Conservation (phyloP, 1,140 invertebrate species). For the Drosophila setifemur region DNA sequence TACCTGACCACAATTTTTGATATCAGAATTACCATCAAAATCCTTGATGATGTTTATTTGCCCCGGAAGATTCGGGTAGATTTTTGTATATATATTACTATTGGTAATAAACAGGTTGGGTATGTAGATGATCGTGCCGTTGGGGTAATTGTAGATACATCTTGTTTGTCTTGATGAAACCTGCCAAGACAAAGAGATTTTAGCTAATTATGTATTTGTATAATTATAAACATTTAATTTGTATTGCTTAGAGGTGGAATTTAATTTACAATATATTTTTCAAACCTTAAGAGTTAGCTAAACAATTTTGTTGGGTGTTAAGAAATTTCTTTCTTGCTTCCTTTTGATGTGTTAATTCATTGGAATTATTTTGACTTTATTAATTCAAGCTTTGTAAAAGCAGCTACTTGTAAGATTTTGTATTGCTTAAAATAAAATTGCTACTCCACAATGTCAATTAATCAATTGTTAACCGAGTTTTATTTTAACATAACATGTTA, state of each 20-base stretch:
- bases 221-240: too few relatives aligned
- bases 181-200: slow-evolving; percentile 55
- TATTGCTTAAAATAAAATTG: too few relatives aligned
- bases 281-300: too few relatives aligned
- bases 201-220: slow-evolving; percentile 68
- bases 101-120: slow-evolving; percentile 6
- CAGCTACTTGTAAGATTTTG: too few relatives aligned
- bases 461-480: too few relatives aligned
- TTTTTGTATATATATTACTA: background rate
- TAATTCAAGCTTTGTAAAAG: too few relatives aligned
- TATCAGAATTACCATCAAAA: slow-evolving; percentile 16
- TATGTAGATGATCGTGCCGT: slow-evolving; percentile 69
- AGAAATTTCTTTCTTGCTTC: too few relatives aligned
- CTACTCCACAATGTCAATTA: too few relatives aligned
- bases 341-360: too few relatives aligned
- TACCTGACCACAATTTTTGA: slow-evolving; percentile 16
- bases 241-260: slow-evolving; percentile 71
- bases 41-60: slow-evolving; percentile 52
- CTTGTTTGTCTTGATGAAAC: slow-evolving; percentile 62
- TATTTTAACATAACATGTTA: too few relatives aligned
- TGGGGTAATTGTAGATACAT: slow-evolving; percentile 68
- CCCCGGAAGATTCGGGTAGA: slow-evolving; percentile 50
- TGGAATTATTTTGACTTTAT: too few relatives aligned
- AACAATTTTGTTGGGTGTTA: too few relatives aligned
- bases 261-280: slow-evolving; percentile 61